Base-by-base conservation (phyloP, 2,113 vertebrate genomes). In the Callorhinus ursinus region DNA sequence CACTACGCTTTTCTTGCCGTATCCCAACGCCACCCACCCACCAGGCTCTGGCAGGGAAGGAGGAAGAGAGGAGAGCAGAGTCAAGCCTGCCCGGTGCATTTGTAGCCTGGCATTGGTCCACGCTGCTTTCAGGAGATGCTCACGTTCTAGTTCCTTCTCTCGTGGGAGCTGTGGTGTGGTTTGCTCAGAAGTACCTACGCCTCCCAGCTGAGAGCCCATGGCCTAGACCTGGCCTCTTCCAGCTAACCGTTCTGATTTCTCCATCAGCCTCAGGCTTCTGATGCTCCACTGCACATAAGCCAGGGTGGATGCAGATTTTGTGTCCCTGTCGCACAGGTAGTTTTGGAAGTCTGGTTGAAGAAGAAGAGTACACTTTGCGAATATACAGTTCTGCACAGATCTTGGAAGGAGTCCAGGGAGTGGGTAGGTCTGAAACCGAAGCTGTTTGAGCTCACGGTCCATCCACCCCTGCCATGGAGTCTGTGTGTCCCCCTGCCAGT, bases 151-250 rank as follows among this genome's bases (percentile, higher is more conserved):
- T 21, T 63, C 3, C 69, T 79, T 19, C 33, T 77, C 76, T 69
- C 22, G 0, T 13, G 53, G n/a, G 71, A 80, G 7, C 53, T 24
- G 42, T 12, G 28, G 7, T 13, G 11, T 15, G 1, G 1, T 46
- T 36, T 84, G 31, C 67, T 49, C 33, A 36, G 7, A 15, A n/a
- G 12, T 12, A 2, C 16, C 36, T 36, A 36, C 42, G 14, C 9
- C n/a, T 18, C 0, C 46, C n/a, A 33, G 0, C 12, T 10, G n/a
- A 65, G 59, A 18, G n/a, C 24, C 0, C 0, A 57, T 33, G 4
- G 39, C 53, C 86, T 49, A 42, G 36, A 33, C 55, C 82, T 46
- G 39, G 13, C 26, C 15, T 21, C 57, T 74, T 33, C 69, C 8
- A 28, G 26, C 59, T 57, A 12, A 28, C 67, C 53, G 4, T 18